These are phyloP conservation scores for Parazoanthus atlanticus DNA, from an alignment of 92 coral and sea anemone species.

Conservation along the genomic window DNA sequence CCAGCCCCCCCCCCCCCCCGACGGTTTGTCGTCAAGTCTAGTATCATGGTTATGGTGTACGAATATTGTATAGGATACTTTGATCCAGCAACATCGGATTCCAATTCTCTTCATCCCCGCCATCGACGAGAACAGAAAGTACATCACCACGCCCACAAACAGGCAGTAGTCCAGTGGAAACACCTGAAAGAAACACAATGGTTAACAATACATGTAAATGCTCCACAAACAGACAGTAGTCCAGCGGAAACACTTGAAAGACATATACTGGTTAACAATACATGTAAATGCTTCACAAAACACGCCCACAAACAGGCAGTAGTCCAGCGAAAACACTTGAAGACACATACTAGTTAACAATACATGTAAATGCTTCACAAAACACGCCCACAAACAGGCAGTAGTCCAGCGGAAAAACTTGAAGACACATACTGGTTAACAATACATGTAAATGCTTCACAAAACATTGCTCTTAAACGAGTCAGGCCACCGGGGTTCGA, in stretches of 20 bases:
- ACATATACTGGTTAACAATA: not conserved
- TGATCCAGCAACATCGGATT: slow-evolving; percentile 95
- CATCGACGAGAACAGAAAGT: slow-evolving; percentile 92
- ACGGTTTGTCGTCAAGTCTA: no score
- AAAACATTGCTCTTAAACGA: not conserved
- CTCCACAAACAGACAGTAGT: slow-evolving; percentile 95
- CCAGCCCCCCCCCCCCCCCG: no score
- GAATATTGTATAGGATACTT: slow-evolving; percentile 78
- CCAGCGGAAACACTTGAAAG: slow-evolving; percentile 89
- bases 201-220: not conserved
- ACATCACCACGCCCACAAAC: slow-evolving; percentile 90
- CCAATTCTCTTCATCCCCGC: slow-evolving; percentile 92
- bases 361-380: not conserved
- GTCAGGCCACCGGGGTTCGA: not conserved
- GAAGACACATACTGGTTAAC: not conserved
- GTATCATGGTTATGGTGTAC: not conserved
- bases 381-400: slow-evolving; percentile 90
- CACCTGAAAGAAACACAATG: slow-evolving; percentile 57
- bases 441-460: not conserved
- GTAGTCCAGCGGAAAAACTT: slow-evolving; percentile 97
- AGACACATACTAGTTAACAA: not conserved
- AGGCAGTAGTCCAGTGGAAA: slow-evolving; percentile 95
- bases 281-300: no score
- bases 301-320: slow-evolving; percentile 90
- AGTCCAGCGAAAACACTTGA: slow-evolving; percentile 93